Evolutionary conservation across 2,113 vertebrate species (phyloP), one percentile per base, ranked within the genome.

Genomic region (Petrocephalus zakoni): DNA sequence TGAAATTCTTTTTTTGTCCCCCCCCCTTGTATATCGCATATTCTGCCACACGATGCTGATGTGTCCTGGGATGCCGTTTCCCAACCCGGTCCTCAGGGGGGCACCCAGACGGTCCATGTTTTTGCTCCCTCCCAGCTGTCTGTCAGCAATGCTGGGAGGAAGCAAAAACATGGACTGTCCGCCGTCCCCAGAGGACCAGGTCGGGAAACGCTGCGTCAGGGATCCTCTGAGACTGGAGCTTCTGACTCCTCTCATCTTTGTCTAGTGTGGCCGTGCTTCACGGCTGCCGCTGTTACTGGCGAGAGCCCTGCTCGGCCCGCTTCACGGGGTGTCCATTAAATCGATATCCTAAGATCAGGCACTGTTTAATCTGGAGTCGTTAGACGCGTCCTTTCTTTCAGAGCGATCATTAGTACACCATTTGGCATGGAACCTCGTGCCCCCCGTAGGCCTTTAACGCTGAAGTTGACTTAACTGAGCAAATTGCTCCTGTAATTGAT

Each of bases 401-500:
- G 68, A 25, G 25, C 11, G 11, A 51, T 82, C 51, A 56, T 88
- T 56, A 88, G 64, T 15, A 25, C 21, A 46, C 51, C 19, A 34
- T 52, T 52, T 64, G 42, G 61, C 42, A 64, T 29, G 6, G 72
- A 53, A 53, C 87, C 87, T 17, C 1, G 1, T 22, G 49, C 25
- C 87, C 47, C 21, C 68, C 2, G 10, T 47, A 82, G 51, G 61
- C 4, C 51, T 52, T n/a, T 22, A 56, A 37, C 17, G 25, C 47
- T 11, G 58, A n/a, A 72, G 86, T 29, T 51, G 42, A 72, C 46
- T 58, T 49, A 49, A 25, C 42, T 68, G 72, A 53, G 75, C 49
- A 81, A 46, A 82, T 88, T 78, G 29, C 19, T 82, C 49, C 25
- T 21, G 51, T 88, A 53, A 88, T 88, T 88, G 87, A 88, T 81